Percentiles rank a stretch among this genome's conserved stretches.
Conservation (phyloP, 2,113 vertebrate genomes). For the Lophochroa leadbeateri region DNA sequence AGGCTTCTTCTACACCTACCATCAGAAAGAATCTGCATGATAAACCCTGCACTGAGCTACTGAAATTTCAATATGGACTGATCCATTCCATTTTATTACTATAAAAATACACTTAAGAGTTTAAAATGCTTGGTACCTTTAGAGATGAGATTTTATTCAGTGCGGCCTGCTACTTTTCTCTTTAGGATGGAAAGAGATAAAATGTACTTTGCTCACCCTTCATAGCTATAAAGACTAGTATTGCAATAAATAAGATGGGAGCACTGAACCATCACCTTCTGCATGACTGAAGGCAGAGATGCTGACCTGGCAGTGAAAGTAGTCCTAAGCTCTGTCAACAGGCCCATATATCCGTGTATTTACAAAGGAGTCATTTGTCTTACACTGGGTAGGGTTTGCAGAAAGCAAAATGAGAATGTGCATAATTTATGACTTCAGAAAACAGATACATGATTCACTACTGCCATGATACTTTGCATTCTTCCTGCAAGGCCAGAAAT, state of each 20-base stretch:
- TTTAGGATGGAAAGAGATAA: neutral
- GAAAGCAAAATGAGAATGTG: neutral
- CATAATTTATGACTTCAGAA: neutral
- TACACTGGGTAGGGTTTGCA: neutral
- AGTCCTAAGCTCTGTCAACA: neutral
- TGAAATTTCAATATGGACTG: neutral
- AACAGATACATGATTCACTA: neutral
- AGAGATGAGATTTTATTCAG: neutral
- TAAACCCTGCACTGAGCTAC: neutral
- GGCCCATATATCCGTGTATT: neutral
- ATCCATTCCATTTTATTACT: neutral
- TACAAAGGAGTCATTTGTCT: neutral
- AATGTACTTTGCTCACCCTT: neutral
- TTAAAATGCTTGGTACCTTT: neutral
- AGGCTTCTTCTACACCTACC: neutral
- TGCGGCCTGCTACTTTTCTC: neutral
- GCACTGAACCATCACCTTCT: conserved; percentile 19
- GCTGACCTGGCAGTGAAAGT: neutral
- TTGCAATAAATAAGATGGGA: conserved; percentile 6
- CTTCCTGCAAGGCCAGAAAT: neutral
- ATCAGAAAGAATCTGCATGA: neutral
- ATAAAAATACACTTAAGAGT: neutral
- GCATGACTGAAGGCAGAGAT: conserved; percentile 13
- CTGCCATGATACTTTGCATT: neutral
- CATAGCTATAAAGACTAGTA: neutral